Base-by-base conservation (phyloP, 1,140 invertebrate species). In the Tribolium castaneum region DNA sequence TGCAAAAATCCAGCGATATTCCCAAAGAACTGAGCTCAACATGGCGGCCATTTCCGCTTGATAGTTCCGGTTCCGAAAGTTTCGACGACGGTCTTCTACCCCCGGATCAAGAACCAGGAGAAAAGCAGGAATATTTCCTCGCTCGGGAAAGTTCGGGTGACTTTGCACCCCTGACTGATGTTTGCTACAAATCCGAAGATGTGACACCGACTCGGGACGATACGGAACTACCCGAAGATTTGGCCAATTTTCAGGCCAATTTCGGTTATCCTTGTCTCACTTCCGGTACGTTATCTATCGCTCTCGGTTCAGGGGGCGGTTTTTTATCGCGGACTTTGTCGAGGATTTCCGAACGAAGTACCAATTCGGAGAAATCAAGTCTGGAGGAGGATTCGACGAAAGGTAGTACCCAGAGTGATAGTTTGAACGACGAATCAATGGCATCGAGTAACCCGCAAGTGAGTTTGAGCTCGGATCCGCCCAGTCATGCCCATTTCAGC, bases 371-470 rank as follows among this genome's bases (percentile, higher is more conserved):
- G 83, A 93, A 94, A 84, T 93, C 91, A 1, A 94, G 93, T 83
- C 92, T 94, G 79, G 91, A 95, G 78, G 94, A 96, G 83, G 94
- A 96, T 86, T 94, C 94, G 0, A 95, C 94, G 25, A 95, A 95
- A 87, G 93, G 93, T 0, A 94, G 92, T 34, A 89, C 88, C 13
- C 90, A 93, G 70, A 95, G 94, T 4, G 93, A 94, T 50, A 95
- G 94, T 85, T 89, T 95, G 66, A 94, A 95, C 80, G 94, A 95
- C 83, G 94, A 95, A 84, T 95, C 94, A 1, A 87, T 94, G 10
- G 92, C 93, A 73, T 95, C 94, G 0, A 95, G 93, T 84, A 94
- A 95, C 85, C 93, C 93, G 85, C 94, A 95, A 85, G 93, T 93
- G n/a, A 95, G 94, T 84, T 86, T 95, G 6, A 95, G 94, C 80